Base-by-base conservation (phyloP, 2,113 vertebrate genomes). In the Oplegnathus fasciatus region DNA sequence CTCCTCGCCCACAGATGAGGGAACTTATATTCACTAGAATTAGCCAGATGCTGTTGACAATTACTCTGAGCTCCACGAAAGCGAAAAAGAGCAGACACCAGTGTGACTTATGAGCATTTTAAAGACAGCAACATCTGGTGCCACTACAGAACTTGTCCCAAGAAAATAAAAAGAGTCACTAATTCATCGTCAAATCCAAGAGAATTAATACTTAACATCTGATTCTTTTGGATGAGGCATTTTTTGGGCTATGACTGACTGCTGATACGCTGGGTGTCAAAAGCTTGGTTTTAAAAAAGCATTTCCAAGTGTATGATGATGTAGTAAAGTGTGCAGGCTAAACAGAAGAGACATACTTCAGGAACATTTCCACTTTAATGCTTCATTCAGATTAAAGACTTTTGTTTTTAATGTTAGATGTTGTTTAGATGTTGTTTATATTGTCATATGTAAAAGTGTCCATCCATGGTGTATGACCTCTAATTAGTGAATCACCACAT, bases 121-220 rank as follows among this genome's bases (percentile, higher is more conserved):
- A 83, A 87, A 91, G 72, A 83, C 75, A n/a, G 42, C 89, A 86
- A 88, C 88, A 94, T 93, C 89, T 93, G 94, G 50, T 89, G 57
- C 68, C 72, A 83, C 68, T 68, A 69, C 42, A 91, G 32, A 91
- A 81, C 69, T 34, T 75, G 37, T 82, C 81, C 73, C 64, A 76
- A 66, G 50, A 62, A 81, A 91, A 87, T 74, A 74, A 71, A 66
- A 75, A 83, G 62, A 86, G 74, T 34, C 40, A 78, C 69, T 78
- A 86, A 90, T 84, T 84, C 74, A 54, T 42, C n/a, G 37, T 58
- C 65, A 88, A 60, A 80, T 73, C 66, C 55, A 68, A 26, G 26
- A 67, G 37, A 85, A 76, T 84, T 69, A 88, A 78, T 78, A 20
- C 37, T 71, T 75, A 84, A 80, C 79, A 83, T 85, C 72, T 87